phyloP scores from a whole-genome alignment of 2,113 vertebrate species.

The Perca schrenkii region DNA sequence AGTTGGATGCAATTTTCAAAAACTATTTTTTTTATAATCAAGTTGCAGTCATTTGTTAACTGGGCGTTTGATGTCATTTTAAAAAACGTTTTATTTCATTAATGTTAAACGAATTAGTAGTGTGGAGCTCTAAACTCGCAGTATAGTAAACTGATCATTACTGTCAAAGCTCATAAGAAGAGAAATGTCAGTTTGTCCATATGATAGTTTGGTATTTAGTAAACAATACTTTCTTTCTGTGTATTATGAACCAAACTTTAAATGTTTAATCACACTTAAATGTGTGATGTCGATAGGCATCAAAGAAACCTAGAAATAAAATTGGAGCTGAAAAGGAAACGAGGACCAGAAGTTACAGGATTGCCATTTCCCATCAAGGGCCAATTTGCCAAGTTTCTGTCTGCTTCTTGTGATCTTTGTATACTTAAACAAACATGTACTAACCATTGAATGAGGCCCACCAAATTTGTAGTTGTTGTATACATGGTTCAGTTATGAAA shows the following conservation, averaged over 20 bases:
- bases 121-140: neutral
- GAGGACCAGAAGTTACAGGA: neutral
- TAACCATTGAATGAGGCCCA: neutral
- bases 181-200: neutral
- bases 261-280: neutral
- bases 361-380: neutral
- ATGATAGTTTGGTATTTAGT: neutral
- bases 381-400: neutral
- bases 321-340: constrained; percentile 39
- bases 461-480: neutral
- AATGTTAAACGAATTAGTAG: neutral
- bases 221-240: neutral
- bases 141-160: neutral
- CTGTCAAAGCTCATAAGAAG: neutral
- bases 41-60: neutral
- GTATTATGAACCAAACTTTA: neutral
- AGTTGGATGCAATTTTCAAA: neutral
- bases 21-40: neutral
- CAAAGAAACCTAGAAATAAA: neutral
- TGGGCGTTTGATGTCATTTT: neutral
- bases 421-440: neutral
- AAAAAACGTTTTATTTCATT: neutral
- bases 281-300: neutral
- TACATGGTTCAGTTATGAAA: neutral
- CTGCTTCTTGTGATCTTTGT: neutral